Evolutionary conservation across 2,113 vertebrate genomes (phyloP).

Genomic region (Etia nguti): DNA sequence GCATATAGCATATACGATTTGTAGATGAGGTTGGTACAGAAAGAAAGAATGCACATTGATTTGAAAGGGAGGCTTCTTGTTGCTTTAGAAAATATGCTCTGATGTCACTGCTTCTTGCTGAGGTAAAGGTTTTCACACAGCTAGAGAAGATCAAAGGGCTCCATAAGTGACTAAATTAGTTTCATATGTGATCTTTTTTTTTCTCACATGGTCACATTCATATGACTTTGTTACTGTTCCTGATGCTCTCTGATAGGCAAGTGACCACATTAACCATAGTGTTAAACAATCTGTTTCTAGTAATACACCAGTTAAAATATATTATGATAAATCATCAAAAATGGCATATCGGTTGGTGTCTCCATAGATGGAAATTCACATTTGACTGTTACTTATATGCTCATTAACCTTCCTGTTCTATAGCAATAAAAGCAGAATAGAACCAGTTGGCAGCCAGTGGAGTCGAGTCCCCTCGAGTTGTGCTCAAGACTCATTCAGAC

Average conservation of each 20-base stretch:
- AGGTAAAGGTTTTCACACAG: neutral
- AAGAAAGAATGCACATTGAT: neutral
- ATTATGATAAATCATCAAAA: neutral
- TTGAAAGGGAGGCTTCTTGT: neutral
- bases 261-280: neutral
- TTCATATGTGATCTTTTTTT: neutral
- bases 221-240: neutral
- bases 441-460: rapidly evolving
- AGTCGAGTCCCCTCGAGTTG: neutral
- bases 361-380: neutral
- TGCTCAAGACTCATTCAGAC: neutral
- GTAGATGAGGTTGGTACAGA: neutral
- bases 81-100: neutral
- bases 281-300: neutral
- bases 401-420: neutral
- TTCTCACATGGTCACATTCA: neutral
- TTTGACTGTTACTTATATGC: neutral
- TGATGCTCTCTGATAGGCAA: neutral
- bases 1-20: rapidly evolving
- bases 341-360: neutral
- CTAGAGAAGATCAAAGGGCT: neutral
- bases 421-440: neutral
- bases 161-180: neutral
- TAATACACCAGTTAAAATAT: neutral
- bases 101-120: neutral